Evolutionary conservation across 2,113 vertebrate species (phyloP).

Genomic region (Promerops cafer): DNA sequence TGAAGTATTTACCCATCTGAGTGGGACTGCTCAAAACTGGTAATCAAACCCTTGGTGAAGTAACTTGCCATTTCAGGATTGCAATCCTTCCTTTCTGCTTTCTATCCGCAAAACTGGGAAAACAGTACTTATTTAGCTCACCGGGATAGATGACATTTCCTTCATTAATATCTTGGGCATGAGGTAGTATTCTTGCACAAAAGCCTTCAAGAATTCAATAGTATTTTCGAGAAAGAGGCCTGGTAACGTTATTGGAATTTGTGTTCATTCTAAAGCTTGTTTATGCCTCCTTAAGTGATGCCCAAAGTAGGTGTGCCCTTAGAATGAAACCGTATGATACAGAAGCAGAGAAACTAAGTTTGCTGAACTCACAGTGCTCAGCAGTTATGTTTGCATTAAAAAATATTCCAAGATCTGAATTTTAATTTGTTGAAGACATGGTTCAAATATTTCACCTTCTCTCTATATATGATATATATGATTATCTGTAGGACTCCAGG

Average conservation of each 20-base stretch:
- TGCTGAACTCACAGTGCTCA: background rate
- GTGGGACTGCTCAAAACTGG: background rate
- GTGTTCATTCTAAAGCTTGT: background rate
- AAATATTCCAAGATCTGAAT: background rate
- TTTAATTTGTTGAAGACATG: background rate
- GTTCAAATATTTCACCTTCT: background rate
- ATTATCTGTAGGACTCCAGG: background rate
- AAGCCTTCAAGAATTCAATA: background rate
- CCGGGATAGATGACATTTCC: background rate
- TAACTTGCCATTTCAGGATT: background rate
- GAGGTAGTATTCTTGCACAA: background rate
- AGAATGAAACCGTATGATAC: background rate
- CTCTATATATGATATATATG: background rate
- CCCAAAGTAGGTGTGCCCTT: background rate
- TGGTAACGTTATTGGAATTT: background rate
- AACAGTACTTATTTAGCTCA: background rate
- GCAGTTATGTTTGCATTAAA: background rate
- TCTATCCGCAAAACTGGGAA: background rate
- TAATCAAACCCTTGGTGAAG: slow-evolving; percentile 8
- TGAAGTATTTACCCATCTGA: slow-evolving; percentile 3
- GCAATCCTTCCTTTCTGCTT: background rate
- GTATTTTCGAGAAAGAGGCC: background rate
- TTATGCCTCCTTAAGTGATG: background rate
- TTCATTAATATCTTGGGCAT: background rate
- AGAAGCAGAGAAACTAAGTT: background rate